Conservation (phyloP, 2,888 invertebrate genomes). For the Microplitis deprimator region DNA sequence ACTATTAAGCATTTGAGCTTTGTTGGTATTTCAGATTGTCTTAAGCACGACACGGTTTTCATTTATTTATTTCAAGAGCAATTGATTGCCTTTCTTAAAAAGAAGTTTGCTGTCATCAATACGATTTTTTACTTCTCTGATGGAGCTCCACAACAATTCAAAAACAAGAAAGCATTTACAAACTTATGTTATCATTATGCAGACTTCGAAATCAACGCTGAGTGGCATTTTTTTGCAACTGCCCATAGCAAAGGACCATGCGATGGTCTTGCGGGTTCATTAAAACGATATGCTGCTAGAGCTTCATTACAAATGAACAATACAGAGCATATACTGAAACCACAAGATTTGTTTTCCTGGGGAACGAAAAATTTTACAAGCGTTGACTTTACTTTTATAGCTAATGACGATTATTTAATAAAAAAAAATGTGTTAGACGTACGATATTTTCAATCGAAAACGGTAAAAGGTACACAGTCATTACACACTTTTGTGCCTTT, state of each 20-base stretch:
- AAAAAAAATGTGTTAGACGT: constrained; percentile 16
- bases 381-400: too few species aligned
- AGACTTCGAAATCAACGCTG: constrained; percentile 14
- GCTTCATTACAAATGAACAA: background rate
- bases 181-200: constrained; percentile 24
- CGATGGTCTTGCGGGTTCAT: background rate
- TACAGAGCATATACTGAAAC: too few species aligned
- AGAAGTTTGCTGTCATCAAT: background rate
- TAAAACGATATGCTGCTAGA: background rate
- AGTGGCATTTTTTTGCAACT: constrained; percentile 28
- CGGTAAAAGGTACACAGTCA: constrained; percentile 15
- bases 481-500: constrained; percentile 1
- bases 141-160: constrained; percentile 23
- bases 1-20: constrained; percentile 1
- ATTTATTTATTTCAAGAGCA: constrained; percentile 6
- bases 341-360: too few species aligned
- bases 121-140: background rate
- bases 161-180: constrained; percentile 16
- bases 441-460: constrained; percentile 8
- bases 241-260: constrained; percentile 28
- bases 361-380: too few species aligned
- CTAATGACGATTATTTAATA: constrained; percentile 6
- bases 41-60: background rate
- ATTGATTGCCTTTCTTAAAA: constrained; percentile 7
- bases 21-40: constrained; percentile 3